A percentile compares a stretch with the other conserved stretches of the same genome.
Conservation (phyloP, 1,140 invertebrate species). For the Trichomalopsis sarcophagae region DNA sequence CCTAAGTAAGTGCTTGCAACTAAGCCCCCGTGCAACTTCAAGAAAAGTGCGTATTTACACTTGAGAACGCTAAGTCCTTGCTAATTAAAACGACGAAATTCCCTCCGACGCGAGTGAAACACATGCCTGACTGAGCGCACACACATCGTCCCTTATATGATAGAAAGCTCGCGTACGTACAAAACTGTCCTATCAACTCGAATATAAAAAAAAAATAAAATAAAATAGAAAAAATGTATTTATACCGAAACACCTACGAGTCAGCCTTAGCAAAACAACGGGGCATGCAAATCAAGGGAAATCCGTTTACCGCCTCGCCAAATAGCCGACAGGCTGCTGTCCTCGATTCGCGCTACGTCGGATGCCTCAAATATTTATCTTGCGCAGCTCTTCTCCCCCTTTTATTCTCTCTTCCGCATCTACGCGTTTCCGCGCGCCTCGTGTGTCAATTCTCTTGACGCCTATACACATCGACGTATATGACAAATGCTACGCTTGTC, state of each 20-base stretch:
- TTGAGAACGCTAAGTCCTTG: not conserved
- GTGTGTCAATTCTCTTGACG: constrained; percentile 64
- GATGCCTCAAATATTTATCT: constrained; percentile 70
- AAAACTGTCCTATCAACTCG: not conserved
- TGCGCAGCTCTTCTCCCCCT: constrained; percentile 52
- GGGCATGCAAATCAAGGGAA: constrained; percentile 58
- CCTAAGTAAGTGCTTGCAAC: not conserved
- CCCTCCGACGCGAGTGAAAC: not conserved
- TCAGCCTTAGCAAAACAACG: not conserved
- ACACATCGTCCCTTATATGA: not conserved
- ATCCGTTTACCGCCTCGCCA: constrained; percentile 63
- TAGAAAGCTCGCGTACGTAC: not conserved
- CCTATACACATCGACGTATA: constrained; percentile 63
- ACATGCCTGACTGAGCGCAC: not conserved
- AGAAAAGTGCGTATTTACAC: constrained; percentile 1
- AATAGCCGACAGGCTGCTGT: constrained; percentile 64
- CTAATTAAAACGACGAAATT: not conserved
- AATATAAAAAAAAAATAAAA: not conserved
- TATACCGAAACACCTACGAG: too few species aligned
- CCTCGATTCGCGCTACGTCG: constrained; percentile 41
- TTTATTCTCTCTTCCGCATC: constrained; percentile 43
- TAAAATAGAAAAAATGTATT: not conserved
- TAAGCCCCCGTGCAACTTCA: not conserved
- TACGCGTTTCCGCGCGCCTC: constrained; percentile 43
- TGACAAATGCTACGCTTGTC: constrained; percentile 65